Evolutionary conservation across 2,113 vertebrate genomes (phyloP), one percentile per base, ranked within the genome.

Genomic region (Bufo gargarizans): DNA sequence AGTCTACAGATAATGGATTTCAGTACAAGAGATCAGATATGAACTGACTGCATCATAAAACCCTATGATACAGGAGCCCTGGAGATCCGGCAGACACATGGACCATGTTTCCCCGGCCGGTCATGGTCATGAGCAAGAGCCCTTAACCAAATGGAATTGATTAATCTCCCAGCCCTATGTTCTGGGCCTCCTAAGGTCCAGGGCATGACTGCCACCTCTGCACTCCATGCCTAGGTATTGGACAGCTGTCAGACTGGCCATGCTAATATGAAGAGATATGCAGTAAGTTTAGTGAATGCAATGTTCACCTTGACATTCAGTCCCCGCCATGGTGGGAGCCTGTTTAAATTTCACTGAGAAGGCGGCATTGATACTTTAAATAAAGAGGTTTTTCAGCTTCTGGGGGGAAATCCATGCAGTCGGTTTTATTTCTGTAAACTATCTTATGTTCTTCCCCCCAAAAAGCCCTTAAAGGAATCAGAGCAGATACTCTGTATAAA

Each of bases 401-500:
- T 79, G 74, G 59, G 74, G 33, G 85, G 65, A 58, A 78, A 67
- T 78, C 56, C 74, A 55, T 55, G 76, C 45, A 50, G 85, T 63
- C 59, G 17, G 59, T 80, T 87, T 8, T 17, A 56, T 33, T 74
- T 82, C 86, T 82, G 72, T 82, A 69, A 82, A 82, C 45, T 47
- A 69, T 87, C 76, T 49, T 47, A 63, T 74, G 81, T 82, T 77
- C 63, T 87, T 80, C 86, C 78, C 33, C 49, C 86, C 77, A 81
- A 82, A 49, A 82, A 88, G 56, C 86, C 86, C 79, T 82, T 88
- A 88, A 82, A 49, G 55, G 56, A 82, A 82, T 82, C 86, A 82
- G 79, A 82, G 59, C 67, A 88, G 86, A 88, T 88, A 82, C 61
- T 88, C 55, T 88, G 79, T 82, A 76, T 88, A 76, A 63, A 82